Conservation (phyloP, 2,113 vertebrate genomes). For the Oxygymnocypris stewartii region DNA sequence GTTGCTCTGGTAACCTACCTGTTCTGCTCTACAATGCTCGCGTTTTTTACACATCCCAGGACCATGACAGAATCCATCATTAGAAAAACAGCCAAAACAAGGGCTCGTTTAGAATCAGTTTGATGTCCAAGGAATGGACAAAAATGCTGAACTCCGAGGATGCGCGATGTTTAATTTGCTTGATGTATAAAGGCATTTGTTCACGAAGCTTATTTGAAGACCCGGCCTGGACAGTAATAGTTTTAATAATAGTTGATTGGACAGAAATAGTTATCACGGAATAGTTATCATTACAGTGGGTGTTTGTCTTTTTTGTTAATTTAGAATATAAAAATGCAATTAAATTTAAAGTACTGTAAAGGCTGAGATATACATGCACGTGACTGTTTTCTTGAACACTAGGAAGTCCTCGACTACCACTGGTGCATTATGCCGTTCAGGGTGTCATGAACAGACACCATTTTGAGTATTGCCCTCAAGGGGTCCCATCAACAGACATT, state of each 20-base stretch:
- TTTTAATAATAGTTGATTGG: background rate
- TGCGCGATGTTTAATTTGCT: background rate
- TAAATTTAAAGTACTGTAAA: background rate
- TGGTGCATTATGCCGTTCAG: constrained; percentile 53
- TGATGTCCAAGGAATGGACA: background rate
- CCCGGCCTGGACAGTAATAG: background rate
- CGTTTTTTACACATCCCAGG: constrained; percentile 54
- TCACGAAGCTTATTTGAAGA: constrained; percentile 18
- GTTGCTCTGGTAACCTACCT: constrained; percentile 81
- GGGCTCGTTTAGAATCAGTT: background rate
- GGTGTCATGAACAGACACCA: constrained; percentile 68
- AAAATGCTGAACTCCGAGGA: background rate
- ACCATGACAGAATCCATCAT: constrained; percentile 35
- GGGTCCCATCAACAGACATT: constrained; percentile 55
- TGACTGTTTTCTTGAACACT: constrained; percentile 32
- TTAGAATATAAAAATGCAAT: background rate
- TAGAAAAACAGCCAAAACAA: constrained; percentile 13
- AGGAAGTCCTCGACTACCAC: constrained; percentile 44
- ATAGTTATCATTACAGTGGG: background rate
- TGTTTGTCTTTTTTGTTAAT: background rate
- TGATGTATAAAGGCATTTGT: background rate
- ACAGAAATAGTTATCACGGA: background rate
- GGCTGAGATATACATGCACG: background rate
- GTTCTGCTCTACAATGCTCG: constrained; percentile 52
- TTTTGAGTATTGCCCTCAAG: constrained; percentile 71